These are phyloP conservation scores for Helostoma temminkii DNA, from an alignment of 2,797 vertebrate species.

Conservation along the genomic window DNA sequence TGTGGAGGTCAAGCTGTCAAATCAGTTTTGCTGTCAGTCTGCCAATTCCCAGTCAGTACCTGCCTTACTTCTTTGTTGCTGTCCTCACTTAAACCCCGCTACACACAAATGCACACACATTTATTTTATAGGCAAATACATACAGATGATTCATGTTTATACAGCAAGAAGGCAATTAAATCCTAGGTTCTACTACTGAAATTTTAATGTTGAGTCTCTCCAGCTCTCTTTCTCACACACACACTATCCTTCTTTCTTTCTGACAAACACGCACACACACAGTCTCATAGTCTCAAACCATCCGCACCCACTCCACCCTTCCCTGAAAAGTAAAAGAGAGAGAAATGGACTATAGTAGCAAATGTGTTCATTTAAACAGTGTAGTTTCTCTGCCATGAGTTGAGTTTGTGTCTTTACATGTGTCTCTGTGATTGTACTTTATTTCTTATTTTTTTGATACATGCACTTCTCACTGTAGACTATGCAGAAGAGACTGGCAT, in stretches of 20 bases:
- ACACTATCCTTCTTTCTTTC: constrained; percentile 5
- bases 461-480: not conserved
- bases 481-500: too few relatives aligned
- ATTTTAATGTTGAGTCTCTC: constrained; percentile 22
- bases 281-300: constrained; percentile 38
- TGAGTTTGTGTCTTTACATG: constrained; percentile 1
- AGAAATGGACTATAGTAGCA: constrained; percentile 27
- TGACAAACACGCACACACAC: constrained; percentile 22
- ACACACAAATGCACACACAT: not conserved
- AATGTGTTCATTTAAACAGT: constrained; percentile 39
- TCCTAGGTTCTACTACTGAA: constrained; percentile 3
- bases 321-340: constrained; percentile 42
- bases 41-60: constrained; percentile 35
- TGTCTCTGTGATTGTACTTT: not conserved
- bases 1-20: constrained; percentile 34
- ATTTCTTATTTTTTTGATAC: constrained; percentile 6
- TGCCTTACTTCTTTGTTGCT: constrained; percentile 26
- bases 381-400: constrained; percentile 32
- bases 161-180: constrained; percentile 39
- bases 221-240: constrained; percentile 7
- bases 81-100: constrained; percentile 28
- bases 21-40: constrained; percentile 23
- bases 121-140: not conserved
- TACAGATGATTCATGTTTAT: constrained; percentile 19
- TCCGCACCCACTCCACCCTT: constrained; percentile 68